Conservation (phyloP, 2,888 invertebrate species). For the Syrista parreyssii region DNA sequence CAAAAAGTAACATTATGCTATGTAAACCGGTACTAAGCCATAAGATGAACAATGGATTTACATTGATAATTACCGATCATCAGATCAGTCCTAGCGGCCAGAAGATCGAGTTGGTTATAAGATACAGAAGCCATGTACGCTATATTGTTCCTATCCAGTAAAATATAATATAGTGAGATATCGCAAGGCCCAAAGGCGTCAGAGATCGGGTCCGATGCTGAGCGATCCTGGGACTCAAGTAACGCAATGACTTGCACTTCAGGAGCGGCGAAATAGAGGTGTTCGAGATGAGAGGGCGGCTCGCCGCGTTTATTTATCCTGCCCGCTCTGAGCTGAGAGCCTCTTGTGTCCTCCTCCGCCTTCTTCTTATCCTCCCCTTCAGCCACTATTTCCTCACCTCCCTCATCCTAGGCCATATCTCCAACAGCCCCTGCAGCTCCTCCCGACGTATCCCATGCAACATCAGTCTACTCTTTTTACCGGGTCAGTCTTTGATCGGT, state of each 20-base stretch:
- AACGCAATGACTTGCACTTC: conserved; percentile 21
- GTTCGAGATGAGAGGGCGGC: conserved; percentile 64
- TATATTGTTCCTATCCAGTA: background rate
- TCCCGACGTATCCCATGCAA: background rate
- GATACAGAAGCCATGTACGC: background rate
- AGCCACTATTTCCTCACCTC: background rate
- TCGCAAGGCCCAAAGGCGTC: background rate
- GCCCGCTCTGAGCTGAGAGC: conserved; percentile 7
- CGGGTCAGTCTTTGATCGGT: conserved; percentile 9
- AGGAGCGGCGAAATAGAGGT: conserved; percentile 58
- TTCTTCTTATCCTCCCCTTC: conserved; percentile 2
- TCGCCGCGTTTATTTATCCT: conserved; percentile 28
- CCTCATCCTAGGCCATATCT: background rate
- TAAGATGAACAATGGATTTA: background rate
- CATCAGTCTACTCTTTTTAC: background rate
- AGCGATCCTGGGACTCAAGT: background rate
- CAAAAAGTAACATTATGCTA: background rate
- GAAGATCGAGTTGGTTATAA: background rate
- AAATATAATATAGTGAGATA: background rate
- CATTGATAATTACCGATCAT: background rate
- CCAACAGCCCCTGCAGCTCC: background rate
- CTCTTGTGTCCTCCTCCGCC: conserved; percentile 2
- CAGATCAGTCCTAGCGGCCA: background rate
- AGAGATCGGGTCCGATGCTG: background rate
- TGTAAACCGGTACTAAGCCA: background rate